Percentiles rank a stretch among this genome's conserved stretches.
These are phyloP conservation scores for Bothrops jararaca DNA, from an alignment of 2,113 vertebrate species.

Conservation along the genomic window DNA sequence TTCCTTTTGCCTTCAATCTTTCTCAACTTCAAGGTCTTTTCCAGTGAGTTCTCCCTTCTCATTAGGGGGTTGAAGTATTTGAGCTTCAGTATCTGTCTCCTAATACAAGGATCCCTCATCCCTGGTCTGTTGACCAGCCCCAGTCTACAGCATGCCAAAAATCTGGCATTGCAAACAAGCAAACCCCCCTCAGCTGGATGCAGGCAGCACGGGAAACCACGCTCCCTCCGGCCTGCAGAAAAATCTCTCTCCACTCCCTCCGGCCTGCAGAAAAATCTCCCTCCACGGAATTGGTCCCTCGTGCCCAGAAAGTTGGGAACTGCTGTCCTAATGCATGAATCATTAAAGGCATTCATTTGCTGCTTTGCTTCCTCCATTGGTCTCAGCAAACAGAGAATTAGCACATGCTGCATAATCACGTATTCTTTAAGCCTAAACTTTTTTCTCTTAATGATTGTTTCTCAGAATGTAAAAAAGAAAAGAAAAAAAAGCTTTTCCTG, in stretches of 20 bases:
- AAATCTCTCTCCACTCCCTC: neutral
- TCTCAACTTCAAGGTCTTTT: neutral
- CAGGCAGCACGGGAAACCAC: neutral
- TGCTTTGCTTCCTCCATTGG: neutral
- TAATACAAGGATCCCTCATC: neutral
- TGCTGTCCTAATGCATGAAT: neutral
- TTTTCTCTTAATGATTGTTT: neutral
- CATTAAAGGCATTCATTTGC: neutral
- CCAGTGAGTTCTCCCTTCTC: neutral
- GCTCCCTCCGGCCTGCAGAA: neutral
- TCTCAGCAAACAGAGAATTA: neutral
- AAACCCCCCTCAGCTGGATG: neutral
- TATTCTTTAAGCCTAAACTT: neutral
- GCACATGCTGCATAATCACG: neutral
- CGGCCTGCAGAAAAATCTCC: too few species aligned
- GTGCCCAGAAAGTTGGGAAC: neutral
- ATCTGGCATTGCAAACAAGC: neutral
- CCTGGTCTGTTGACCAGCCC: neutral
- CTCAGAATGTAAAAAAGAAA: neutral
- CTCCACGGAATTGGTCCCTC: neutral
- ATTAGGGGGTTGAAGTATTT: neutral
- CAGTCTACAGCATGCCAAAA: neutral
- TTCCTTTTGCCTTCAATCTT: neutral
- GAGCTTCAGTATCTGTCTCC: neutral
- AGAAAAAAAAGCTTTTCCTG: neutral